Percentiles rank a stretch among this genome's conserved stretches.
phyloP scores from a whole-genome alignment of 2,797 vertebrate species.

The Schizothorax lantsangensis region DNA sequence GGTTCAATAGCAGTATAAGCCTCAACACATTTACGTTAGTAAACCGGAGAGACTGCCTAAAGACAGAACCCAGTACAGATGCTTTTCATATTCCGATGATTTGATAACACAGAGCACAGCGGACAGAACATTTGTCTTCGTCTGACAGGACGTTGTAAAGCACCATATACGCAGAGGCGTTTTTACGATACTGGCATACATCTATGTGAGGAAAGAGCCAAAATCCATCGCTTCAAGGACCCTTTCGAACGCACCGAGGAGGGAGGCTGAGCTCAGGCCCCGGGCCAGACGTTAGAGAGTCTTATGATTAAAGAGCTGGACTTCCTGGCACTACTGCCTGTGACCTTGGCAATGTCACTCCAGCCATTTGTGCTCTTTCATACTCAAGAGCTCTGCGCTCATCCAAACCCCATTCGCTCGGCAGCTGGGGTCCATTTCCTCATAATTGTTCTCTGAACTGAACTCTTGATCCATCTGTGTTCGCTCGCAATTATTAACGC shows the following conservation, averaged over 20 bases:
- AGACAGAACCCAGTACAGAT: slow-evolving; percentile 31
- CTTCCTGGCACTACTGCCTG: slow-evolving; percentile 56
- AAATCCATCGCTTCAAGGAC: slow-evolving; percentile 56
- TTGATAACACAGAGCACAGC: slow-evolving; percentile 53
- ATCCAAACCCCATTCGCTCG: slow-evolving; percentile 46
- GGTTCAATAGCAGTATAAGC: slow-evolving; percentile 13
- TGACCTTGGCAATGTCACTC: slow-evolving; percentile 66
- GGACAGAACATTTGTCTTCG: slow-evolving; percentile 50
- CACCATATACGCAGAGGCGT: slow-evolving; percentile 55
- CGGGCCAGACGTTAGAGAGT: slow-evolving; percentile 61
- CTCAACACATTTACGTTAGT: slow-evolving; percentile 1
- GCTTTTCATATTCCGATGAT: slow-evolving; percentile 55
- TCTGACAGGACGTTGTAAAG: slow-evolving; percentile 60
- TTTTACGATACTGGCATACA: slow-evolving; percentile 64
- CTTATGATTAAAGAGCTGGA: slow-evolving; percentile 65
- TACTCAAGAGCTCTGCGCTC: slow-evolving; percentile 43
- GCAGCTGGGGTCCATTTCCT: slow-evolving; percentile 57
- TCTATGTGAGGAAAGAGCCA: slow-evolving; percentile 46
- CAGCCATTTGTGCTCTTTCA: slow-evolving; percentile 55
- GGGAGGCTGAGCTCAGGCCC: slow-evolving; percentile 57
- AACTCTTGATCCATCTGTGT: slow-evolving; percentile 42
- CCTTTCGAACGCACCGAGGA: slow-evolving; percentile 43
- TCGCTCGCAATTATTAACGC: slow-evolving; percentile 20
- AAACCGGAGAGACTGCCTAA: slow-evolving; percentile 1
- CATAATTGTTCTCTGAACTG: slow-evolving; percentile 54